Evolutionary conservation across 2,113 vertebrate species (phyloP).

Genomic region (Rhegmatorhina hoffmannsi): DNA sequence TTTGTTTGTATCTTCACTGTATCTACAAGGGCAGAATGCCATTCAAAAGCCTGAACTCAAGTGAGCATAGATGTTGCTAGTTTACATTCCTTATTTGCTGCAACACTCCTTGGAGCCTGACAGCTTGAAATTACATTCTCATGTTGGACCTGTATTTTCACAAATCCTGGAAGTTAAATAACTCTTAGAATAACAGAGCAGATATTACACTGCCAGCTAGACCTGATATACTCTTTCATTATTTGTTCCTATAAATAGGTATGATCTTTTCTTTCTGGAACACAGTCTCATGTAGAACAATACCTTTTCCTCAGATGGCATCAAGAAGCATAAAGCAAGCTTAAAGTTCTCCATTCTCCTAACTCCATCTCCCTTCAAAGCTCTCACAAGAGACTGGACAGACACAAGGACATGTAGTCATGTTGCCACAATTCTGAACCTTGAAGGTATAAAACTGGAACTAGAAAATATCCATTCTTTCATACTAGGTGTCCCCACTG

Average conservation of each 20-base stretch:
- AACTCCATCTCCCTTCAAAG: neutral
- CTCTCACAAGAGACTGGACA: neutral
- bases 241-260: conserved; percentile 56
- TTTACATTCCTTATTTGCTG: neutral
- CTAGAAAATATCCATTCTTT: neutral
- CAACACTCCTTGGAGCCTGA: neutral
- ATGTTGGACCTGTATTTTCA: neutral
- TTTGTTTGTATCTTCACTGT: neutral
- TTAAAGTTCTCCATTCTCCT: neutral
- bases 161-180: conserved; percentile 3
- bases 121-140: neutral
- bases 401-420: neutral
- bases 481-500: neutral
- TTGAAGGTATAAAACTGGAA: neutral
- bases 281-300: neutral
- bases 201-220: neutral
- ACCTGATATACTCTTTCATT: conserved; percentile 34
- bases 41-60: neutral
- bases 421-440: neutral
- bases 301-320: conserved; percentile 41
- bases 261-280: conserved; percentile 45
- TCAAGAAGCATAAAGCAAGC: conserved; percentile 2
- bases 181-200: neutral
- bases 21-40: neutral
- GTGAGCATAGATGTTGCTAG: neutral